Evolutionary conservation across 1,140 invertebrate species (phyloP).

Genomic region (Parasteatoda tepidariorum): DNA sequence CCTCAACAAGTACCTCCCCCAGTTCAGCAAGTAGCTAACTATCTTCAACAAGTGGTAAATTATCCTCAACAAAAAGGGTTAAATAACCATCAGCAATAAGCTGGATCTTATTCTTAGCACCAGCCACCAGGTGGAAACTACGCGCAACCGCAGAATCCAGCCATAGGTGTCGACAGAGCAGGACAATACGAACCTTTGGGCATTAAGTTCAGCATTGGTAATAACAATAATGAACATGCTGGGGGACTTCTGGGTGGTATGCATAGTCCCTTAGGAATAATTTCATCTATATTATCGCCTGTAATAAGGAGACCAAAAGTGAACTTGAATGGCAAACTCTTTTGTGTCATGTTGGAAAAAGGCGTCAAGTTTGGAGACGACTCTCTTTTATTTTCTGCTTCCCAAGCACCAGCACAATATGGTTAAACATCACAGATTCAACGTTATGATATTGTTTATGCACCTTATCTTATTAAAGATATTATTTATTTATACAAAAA

Average conservation of each 20-base stretch:
- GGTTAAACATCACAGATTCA: too few relatives aligned
- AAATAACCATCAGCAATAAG: too few relatives aligned
- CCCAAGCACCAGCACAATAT: too few relatives aligned
- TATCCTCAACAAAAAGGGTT: too few relatives aligned
- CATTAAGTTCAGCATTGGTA: slow-evolving; percentile 44
- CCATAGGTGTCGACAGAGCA: slow-evolving; percentile 12
- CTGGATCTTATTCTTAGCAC: too few relatives aligned
- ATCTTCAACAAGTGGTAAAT: too few relatives aligned
- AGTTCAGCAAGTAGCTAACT: background rate
- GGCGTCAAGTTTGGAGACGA: slow-evolving; percentile 39
- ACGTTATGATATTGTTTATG: too few relatives aligned
- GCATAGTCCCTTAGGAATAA: slow-evolving; percentile 50
- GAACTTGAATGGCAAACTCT: slow-evolving; percentile 51
- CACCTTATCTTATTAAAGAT: too few relatives aligned
- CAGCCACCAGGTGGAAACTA: too few relatives aligned
- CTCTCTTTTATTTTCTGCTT: too few relatives aligned
- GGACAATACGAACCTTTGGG: slow-evolving; percentile 10
- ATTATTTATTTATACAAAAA: too few relatives aligned
- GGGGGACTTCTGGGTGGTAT: background rate
- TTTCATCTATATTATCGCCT: slow-evolving; percentile 25
- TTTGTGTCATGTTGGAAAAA: slow-evolving; percentile 53
- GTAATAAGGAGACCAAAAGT: slow-evolving; percentile 10
- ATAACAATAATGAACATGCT: slow-evolving; percentile 4
- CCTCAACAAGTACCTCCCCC: background rate
- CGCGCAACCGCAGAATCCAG: background rate